Base-by-base conservation (phyloP, 2,888 invertebrate species). In the Rhingia rostrata region DNA sequence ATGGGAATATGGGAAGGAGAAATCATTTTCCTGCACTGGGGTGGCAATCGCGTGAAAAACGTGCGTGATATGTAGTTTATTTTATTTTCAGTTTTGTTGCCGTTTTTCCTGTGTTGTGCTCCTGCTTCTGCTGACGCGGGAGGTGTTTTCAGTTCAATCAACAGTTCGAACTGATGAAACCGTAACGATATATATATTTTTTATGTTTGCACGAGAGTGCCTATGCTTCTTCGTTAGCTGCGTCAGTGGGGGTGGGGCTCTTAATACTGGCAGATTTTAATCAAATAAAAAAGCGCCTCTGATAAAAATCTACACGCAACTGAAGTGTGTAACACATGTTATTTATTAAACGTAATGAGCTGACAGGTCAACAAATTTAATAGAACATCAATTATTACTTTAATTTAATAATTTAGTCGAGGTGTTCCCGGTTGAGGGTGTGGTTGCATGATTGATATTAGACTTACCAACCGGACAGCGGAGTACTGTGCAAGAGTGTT, bases 341-440 rank as follows among this genome's bases (percentile, higher is more conserved):
- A 69, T 83, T 83, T 83, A 83, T 83, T 78, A 74, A 79, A 83
- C 45, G 73, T 79, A 79, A 83, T 83, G 83, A 83, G 73, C 64
- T 83, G 83, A 79, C 83, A 83, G 83, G 83, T 79, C 78, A 83
- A 83, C 73, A 78, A 83, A 83, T 79, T 83, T 83, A 74, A 78
- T 74, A 78, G 83, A 78, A 79, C 78, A 83, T 83, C 83, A 83
- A 83, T 83, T 83, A 79, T 83, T 74, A 51, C 58, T 78, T 83
- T 83, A 83, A 83, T 83, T 67, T 74, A 69, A 83, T 83, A 83
- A 78, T 83, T 73, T 61, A 43, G 53, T n/a, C 12, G n/a, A 33
- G 82, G 66, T 73, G 72, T 63, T 72, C 72, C 66, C 61, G 66
- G 53, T 30, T 43, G 14, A 58, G 72, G 82, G 82, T 54, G 82